These are phyloP conservation scores for Morpho deidamia DNA, from an alignment of 2,888 invertebrate genomes.

Conservation along the genomic window DNA sequence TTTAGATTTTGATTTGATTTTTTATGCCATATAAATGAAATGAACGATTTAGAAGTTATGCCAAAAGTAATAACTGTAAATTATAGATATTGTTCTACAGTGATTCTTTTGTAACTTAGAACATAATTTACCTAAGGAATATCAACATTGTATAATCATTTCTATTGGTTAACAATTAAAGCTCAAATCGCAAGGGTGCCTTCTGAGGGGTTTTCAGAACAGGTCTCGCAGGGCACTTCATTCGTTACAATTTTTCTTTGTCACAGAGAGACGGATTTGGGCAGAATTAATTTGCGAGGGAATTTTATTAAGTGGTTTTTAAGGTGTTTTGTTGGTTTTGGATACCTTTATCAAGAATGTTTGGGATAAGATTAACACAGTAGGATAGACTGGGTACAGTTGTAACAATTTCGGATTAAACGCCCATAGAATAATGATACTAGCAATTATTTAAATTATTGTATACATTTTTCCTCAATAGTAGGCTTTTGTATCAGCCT, in stretches of 20 bases:
- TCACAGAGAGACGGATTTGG: constrained; percentile 68
- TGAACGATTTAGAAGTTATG: too few relatives aligned
- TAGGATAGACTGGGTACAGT: too few relatives aligned
- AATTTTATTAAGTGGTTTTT: constrained; percentile 53
- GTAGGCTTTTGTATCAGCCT: too few relatives aligned
- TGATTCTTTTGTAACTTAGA: constrained; percentile 9
- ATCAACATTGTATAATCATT: background rate
- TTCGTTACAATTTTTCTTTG: constrained; percentile 75
- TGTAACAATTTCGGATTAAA: too few relatives aligned
- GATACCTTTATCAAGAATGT: constrained; percentile 20
- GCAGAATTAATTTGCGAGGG: constrained; percentile 61
- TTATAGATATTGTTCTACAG: too few relatives aligned
- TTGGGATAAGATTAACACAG: background rate
- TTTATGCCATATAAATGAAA: too few relatives aligned
- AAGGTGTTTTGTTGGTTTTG: constrained; percentile 37
- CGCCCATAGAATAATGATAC: too few relatives aligned
- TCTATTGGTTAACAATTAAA: background rate
- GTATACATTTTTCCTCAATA: too few relatives aligned
- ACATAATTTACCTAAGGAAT: constrained; percentile 12
- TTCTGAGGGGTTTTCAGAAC: constrained; percentile 40
- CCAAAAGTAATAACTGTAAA: too few relatives aligned
- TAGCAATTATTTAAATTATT: too few relatives aligned
- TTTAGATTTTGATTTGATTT: too few relatives aligned
- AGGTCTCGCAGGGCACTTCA: constrained; percentile 60
- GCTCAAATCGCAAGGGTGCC: background rate